These are phyloP conservation scores for Ochotona curzoniae DNA, from an alignment of 2,113 vertebrate genomes.

Conservation along the genomic window DNA sequence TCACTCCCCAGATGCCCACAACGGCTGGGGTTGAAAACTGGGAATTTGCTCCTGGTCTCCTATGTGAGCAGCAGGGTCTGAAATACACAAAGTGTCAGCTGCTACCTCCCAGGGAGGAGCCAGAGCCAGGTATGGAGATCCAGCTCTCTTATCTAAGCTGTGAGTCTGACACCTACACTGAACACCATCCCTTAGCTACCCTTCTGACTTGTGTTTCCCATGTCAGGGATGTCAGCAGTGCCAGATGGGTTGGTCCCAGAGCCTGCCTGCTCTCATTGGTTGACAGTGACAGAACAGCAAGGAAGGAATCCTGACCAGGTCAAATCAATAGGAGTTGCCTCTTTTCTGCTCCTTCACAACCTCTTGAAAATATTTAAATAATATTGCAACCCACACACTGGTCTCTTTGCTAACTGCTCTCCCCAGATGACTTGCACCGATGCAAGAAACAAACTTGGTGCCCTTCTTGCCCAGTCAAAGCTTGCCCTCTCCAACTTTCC, in stretches of 20 bases:
- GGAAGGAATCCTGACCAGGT: background rate
- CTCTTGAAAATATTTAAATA: background rate
- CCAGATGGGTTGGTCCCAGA: background rate
- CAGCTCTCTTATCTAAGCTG: too few species aligned
- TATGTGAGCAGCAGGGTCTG: too few species aligned
- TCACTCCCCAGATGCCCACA: too few species aligned
- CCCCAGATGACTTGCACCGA: background rate
- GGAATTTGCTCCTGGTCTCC: too few species aligned
- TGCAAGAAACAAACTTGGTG: background rate
- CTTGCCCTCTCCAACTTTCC: too few species aligned
- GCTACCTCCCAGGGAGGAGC: too few species aligned
- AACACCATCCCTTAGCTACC: too few species aligned
- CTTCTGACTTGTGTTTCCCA: background rate
- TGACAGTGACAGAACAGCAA: background rate
- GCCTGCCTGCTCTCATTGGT: background rate
- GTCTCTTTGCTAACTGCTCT: background rate
- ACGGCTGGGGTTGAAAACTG: too few species aligned
- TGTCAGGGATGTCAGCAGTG: accelerated
- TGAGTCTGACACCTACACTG: too few species aligned
- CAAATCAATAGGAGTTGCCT: background rate
- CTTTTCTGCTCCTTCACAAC: background rate
- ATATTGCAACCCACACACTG: background rate
- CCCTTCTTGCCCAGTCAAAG: background rate
- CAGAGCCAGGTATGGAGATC: too few species aligned
- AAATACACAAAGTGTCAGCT: too few species aligned